Base-by-base conservation (phyloP, 2,797 vertebrate species). In the Hipposideros larvatus region DNA sequence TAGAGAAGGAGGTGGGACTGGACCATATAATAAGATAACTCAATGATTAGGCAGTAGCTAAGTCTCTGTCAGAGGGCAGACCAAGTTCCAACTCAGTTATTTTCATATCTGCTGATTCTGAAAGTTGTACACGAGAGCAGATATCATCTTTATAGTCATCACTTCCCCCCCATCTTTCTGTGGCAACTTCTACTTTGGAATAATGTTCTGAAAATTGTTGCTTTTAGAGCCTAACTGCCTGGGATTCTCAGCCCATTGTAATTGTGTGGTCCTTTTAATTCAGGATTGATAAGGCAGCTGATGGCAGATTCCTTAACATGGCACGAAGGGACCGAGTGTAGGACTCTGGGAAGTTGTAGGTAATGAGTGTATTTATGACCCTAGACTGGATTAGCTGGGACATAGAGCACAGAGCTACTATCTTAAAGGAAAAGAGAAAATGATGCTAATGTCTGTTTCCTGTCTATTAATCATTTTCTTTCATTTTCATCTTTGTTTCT, bases 201-300 rank as follows among this genome's bases (percentile, higher is more conserved):
- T 88, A 83, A 34, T 86, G n/a, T 51, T 96, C 70, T 92, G 75
- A 89, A 96, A 95, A 93, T 91, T 66, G 21, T 82, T 96, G 48
- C 53, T 92, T 94, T 94, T 65, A 65, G 65, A 90, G 34, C 63
- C 59, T 65, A 24, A 57, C 18, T 86, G 6, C 63, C 15, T 89
- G n/a, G 37, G 41, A 21, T 78, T 70, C 90, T 95, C 68, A 93
- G 77, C 53, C 22, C 68, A 0, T 71, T 70, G 13, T 80, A 85
- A 22, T 68, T 31, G 3, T 66, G 82, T 41, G 5, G 15, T 66
- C 7, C 28, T 94, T 37, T 91, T 92, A 85, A 63, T 83, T 96
- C 48, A 79, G 19, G 15, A 26, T 73, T 61, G 34, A 28, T 34
- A 14, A 90, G 43, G 53, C 28, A 86, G 31, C 14, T 41, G 5